Base-by-base conservation (phyloP, 2,888 invertebrate species). In the Ophion ventricosus region DNA sequence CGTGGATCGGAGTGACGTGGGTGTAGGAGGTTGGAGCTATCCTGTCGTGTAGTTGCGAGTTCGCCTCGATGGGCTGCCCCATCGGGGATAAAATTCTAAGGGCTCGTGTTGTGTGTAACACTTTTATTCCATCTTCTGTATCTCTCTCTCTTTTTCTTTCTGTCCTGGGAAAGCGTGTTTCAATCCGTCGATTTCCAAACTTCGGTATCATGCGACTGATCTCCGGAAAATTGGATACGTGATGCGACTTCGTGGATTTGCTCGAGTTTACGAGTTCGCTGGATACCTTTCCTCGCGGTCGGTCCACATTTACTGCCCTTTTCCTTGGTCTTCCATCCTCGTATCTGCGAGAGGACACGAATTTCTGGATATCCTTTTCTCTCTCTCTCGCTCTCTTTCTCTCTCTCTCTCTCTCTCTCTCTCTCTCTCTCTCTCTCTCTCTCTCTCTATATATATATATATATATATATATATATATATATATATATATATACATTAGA, bases 221-320 rank as follows among this genome's bases (percentile, higher is more conserved):
- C 91, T 91, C 90, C 88, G 89, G 91, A 92, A 92, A 92, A 92
- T 92, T 92, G 92, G 92, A 92, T 92, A 92, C 92, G 92, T 92
- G 92, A 92, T 92, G 90, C 90, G 91, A 92, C 91, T 92, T 86
- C 87, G 81, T 85, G 87, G 89, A 89, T 89, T 90, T 87, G 77
- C 86, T 84, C 87, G 86, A 89, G 89, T 90, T 90, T 90, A 90
- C 90, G 89, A 90, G 86, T 87, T 87, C 86, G 86, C 89, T n/a
- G 66, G 35, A 76, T 84, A 73, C 66, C 67, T 74, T 79, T 70
- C 56, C 43, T 49, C 73, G 25, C 76, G 73, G 73, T 82, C 66
- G 66, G 73, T 75, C 63, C 25, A 17, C 79, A 73, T 82, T 79
- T 79, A 82, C 79, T 56, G 84, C 84, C 86, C 85, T 88, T 88